Evolutionary conservation across 1,140 invertebrate species (phyloP).

Genomic region (Marisa cornuarietis): DNA sequence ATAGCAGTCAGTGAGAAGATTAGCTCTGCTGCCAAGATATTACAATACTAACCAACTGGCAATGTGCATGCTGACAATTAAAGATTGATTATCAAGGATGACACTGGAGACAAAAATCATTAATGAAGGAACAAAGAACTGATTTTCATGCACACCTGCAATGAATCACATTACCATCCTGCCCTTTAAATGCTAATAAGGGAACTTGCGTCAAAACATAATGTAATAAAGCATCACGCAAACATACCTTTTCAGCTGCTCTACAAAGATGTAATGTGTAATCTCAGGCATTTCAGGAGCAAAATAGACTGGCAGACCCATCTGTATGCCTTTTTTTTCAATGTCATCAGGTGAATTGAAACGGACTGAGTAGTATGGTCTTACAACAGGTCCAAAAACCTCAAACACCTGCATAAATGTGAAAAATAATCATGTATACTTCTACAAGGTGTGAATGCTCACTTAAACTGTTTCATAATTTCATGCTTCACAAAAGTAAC

Average conservation of each 20-base stretch:
- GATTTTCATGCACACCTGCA: neutral
- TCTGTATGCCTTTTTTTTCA: conserved; percentile 71
- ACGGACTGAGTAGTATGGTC: conserved; percentile 83
- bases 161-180: neutral
- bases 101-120: neutral
- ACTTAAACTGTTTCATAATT: too few species aligned
- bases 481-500: too few species aligned
- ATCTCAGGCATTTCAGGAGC: conserved; percentile 77
- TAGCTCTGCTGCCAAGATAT: too few species aligned
- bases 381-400: conserved; percentile 83
- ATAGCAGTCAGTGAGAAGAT: too few species aligned
- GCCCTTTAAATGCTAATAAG: too few species aligned
- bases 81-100: too few species aligned
- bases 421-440: neutral
- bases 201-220: too few species aligned
- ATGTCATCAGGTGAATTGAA: conserved; percentile 84
- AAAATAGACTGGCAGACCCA: conserved; percentile 80
- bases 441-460: too few species aligned
- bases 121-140: neutral
- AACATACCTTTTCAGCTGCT: conserved; percentile 71
- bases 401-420: conserved; percentile 76
- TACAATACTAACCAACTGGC: too few species aligned
- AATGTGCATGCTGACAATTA: too few species aligned
- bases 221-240: neutral
- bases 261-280: conserved; percentile 79